Base-by-base conservation (phyloP, 2,113 vertebrate species). In the Etheostoma spectabile region DNA sequence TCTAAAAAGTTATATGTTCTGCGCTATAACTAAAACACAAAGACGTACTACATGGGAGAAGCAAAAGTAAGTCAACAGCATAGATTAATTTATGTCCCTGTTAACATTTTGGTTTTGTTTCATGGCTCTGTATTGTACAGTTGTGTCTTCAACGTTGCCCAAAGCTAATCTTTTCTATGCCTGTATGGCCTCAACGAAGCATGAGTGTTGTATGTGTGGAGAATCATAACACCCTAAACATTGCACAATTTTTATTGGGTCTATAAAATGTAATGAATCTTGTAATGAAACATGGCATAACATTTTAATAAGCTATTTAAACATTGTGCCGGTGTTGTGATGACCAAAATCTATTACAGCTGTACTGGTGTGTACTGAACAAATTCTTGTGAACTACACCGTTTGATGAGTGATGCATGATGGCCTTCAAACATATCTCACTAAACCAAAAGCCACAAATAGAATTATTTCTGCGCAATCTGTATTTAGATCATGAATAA, bases 181-280 rank as follows among this genome's bases (percentile, higher is more conserved):
- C 18, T 73, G 1, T 30, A 62, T 74, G 62, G 55, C n/a, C n/a
- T 75, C 74, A 83, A 63, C n/a, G 69, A 85, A 73, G 80, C 51
- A 22, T 4, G 51, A 80, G 53, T 57, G 27, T 55, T 51, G 73
- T 61, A 75, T 73, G 27, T n/a, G 55, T 64, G 57, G n/a, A 78
- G 21, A 75, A 85, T 81, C 22, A 55, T 45, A 90, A 83, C n/a
- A 82, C 76, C 57, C 70, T 67, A 48, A 88, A 80, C 35, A 30
- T n/a, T n/a, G 64, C 27, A 71, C 74, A 13, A 6, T 46, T 71
- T 89, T 91, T 89, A n/a, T 49, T 80, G 27, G 77, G 46, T 56
- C 87, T 85, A 86, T 94, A 93, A n/a, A n/a, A n/a, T n/a, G 82
- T 91, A 91, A 89, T n/a, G n/a, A 83, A 82, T 88, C 80, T 79